A percentile compares a stretch with the other conserved stretches of the same genome.
phyloP scores from a whole-genome alignment of 2,888 invertebrate species.

The Luperina nickerlii region DNA sequence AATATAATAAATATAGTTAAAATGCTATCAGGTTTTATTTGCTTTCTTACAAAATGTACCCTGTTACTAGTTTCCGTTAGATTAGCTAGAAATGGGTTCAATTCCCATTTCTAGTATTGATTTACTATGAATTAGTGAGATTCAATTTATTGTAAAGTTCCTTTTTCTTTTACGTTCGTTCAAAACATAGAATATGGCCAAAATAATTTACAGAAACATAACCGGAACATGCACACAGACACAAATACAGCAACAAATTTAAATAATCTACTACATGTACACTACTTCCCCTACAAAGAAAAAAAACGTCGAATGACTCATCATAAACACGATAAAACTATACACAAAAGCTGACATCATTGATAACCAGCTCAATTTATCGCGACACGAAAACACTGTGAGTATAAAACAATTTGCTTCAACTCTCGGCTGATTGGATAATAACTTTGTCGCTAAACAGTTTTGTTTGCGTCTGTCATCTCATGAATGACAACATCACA shows the following conservation, averaged over 20 bases:
- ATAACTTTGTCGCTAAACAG: slow-evolving; percentile 66
- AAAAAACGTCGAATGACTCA: slow-evolving; percentile 53
- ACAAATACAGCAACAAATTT: not conserved
- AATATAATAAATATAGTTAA: too few species aligned
- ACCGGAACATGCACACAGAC: not conserved
- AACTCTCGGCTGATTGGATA: slow-evolving; percentile 69
- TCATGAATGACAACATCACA: slow-evolving; percentile 48
- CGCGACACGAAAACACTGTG: slow-evolving; percentile 58
- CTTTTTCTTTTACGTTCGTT: too few species aligned
- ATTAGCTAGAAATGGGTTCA: too few species aligned
- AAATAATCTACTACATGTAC: slow-evolving; percentile 19
- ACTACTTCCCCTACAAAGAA: slow-evolving; percentile 16
- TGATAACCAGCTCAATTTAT: slow-evolving; percentile 63
- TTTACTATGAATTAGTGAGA: too few species aligned
- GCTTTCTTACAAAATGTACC: too few species aligned
- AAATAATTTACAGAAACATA: not conserved
- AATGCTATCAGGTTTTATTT: too few species aligned
- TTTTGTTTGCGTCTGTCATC: slow-evolving; percentile 58
- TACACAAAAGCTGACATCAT: slow-evolving; percentile 66
- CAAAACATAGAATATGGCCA: not conserved
- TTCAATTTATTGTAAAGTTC: too few species aligned
- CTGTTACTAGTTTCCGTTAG: too few species aligned
- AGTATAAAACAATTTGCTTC: slow-evolving; percentile 61
- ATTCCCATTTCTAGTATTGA: too few species aligned
- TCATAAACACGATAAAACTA: slow-evolving; percentile 54